Conservation (phyloP, 2,888 invertebrate species). For the Glyphotaelius pellucidus region DNA sequence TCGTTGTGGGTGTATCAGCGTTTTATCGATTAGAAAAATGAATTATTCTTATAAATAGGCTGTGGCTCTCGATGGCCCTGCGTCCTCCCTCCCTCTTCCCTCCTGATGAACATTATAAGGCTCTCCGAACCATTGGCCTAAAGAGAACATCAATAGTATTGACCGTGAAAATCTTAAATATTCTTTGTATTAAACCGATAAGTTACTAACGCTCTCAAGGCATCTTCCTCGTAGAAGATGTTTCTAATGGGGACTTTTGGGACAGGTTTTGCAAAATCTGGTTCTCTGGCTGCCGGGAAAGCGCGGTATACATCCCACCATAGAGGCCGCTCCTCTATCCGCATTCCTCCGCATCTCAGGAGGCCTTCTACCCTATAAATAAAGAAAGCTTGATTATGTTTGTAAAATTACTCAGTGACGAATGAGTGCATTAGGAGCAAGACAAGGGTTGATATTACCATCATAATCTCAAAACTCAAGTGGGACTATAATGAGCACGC, state of each 20-base stretch:
- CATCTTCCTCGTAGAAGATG: slow-evolving; percentile 92
- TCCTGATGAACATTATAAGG: background rate
- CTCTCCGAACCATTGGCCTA: background rate
- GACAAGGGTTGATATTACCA: background rate
- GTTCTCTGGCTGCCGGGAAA: slow-evolving; percentile 93
- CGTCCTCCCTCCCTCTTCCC: background rate
- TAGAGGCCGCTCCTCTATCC: slow-evolving; percentile 89
- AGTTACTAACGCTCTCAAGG: slow-evolving; percentile 85
- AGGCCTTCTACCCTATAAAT: slow-evolving; percentile 85
- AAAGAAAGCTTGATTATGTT: slow-evolving; percentile 51
- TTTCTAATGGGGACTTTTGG: slow-evolving; percentile 79
- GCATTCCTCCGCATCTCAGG: slow-evolving; percentile 87
- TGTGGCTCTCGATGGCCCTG: background rate
- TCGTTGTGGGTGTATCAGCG: too few relatives aligned
- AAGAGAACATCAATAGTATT: background rate
- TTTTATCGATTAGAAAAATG: too few relatives aligned
- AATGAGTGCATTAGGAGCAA: background rate
- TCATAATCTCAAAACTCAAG: background rate
- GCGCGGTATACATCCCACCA: slow-evolving; percentile 96
- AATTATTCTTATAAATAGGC: background rate
- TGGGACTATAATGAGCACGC: background rate
- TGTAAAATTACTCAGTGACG: background rate
- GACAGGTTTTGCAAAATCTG: slow-evolving; percentile 83
- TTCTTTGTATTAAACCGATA: background rate
- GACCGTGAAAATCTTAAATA: background rate